phyloP scores from a whole-genome alignment of 1,140 invertebrate genomes.

The Saccostrea echinata region DNA sequence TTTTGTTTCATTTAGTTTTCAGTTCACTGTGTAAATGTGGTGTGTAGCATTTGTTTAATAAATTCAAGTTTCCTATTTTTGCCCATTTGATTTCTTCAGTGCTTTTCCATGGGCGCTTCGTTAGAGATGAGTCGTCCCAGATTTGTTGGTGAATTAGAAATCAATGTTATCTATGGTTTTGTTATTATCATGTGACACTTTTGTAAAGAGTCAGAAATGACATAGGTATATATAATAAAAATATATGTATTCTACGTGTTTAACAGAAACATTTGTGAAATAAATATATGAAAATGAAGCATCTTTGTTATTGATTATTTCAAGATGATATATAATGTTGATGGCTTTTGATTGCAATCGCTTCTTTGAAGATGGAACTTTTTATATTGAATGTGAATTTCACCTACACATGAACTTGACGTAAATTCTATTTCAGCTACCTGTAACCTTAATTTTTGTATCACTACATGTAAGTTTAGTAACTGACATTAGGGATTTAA shows the following conservation, averaged over 20 bases:
- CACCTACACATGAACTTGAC: no score
- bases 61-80: background rate
- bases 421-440: no score
- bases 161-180: slow-evolving; percentile 23
- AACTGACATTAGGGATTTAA: no score
- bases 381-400: no score
- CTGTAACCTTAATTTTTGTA: no score
- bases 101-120: slow-evolving; percentile 13
- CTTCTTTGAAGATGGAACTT: no score
- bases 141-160: slow-evolving; percentile 34
- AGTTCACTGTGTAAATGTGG: background rate
- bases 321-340: background rate
- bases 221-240: slow-evolving; percentile 23
- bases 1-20: background rate
- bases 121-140: slow-evolving; percentile 5
- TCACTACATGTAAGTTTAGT: no score
- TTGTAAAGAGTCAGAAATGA: slow-evolving; percentile 34
- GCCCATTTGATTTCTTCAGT: background rate
- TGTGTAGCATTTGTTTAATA: background rate
- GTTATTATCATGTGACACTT: slow-evolving; percentile 31
- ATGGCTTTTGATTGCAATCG: background rate
- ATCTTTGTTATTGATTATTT: background rate
- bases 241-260: slow-evolving; percentile 29
- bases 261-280: slow-evolving; percentile 36
- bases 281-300: slow-evolving; percentile 3